Evolutionary conservation across 2,888 invertebrate species (phyloP), one percentile per base, ranked within the genome.

Genomic region (Drosophila putrida): DNA sequence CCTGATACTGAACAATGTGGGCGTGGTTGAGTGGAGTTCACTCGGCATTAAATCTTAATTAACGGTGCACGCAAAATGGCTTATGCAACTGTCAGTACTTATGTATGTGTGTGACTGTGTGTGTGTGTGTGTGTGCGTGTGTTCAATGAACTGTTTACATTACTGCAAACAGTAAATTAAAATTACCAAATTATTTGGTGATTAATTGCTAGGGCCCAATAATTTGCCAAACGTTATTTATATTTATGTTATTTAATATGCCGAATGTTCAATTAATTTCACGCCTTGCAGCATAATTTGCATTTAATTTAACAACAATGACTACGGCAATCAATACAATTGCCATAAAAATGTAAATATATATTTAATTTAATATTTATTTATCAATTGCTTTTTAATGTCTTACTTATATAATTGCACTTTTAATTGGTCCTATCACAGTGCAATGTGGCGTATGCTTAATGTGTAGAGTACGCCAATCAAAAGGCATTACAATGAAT

Each of bases 31-130:
- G 50, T 46, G 66, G 58, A 57, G 53, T 53, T 50, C 49, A 36
- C 27, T 60, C 55, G 50, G 70, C 81, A 89, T 89, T 88, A 89
- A 86, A 81, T 84, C 90, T 88, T 89, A 88, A 88, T 89, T 88
- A 85, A 80, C 76, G 74, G 66, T 76, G 71, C 80, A 71, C 51
- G 67, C 47, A 59, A 25, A 63, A 59, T 31, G 49, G 59, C 64
- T 67, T 68, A 67, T 78, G 71, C 62, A 66, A 72, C 62, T 74
- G 69, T 63, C 73, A 66, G 31, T 55, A 36, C 25, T 33, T 69
- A 54, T 41, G 46, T 20, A 36, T 69, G 58, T 41, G 46, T 20
- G 25, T 39, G 36, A 11, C 41, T 46, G 38, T 63, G 46, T 36
- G 38, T 25, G 33, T 39, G 15, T 33, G 51, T 51, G 15, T 65